Percentiles rank a stretch among this genome's conserved stretches.
Conservation (phyloP, 30 jellyfish, hydroid and myxozoan genomes). For the Cassiopea andromeda region DNA sequence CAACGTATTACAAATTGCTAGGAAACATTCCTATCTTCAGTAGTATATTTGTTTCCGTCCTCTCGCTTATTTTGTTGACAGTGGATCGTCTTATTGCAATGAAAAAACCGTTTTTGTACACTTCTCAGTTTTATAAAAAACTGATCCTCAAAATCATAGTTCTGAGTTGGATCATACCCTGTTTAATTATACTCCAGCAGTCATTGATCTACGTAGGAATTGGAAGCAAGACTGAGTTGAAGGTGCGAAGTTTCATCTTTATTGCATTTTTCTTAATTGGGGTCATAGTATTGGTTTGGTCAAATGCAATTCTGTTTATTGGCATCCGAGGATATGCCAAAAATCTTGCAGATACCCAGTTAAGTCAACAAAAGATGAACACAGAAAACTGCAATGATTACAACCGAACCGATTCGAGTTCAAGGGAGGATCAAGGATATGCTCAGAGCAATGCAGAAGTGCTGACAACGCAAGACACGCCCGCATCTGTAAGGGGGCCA, state of each 20-base stretch:
- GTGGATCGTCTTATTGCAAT: constrained; percentile 62
- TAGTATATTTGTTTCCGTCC: constrained; percentile 47
- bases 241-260: constrained; percentile 21
- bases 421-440: neutral
- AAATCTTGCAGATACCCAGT: neutral
- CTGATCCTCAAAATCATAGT: constrained; percentile 1
- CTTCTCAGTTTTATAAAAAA: neutral
- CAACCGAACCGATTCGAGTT: constrained; percentile 1
- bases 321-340: constrained; percentile 24
- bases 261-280: constrained; percentile 27
- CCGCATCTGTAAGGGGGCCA: neutral
- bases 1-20: constrained; percentile 13
- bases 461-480: no score
- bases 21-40: constrained; percentile 67
- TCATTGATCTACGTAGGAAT: neutral
- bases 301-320: constrained; percentile 7
- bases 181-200: constrained; percentile 29
- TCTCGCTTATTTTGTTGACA: constrained; percentile 41
- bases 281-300: neutral
- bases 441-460: neutral
- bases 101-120: constrained; percentile 32
- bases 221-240: constrained; percentile 12
- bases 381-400: constrained; percentile 1
- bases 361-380: neutral
- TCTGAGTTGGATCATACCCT: constrained; percentile 47